Evolutionary conservation across 2,888 invertebrate species (phyloP), one percentile per base, ranked within the genome.

Genomic region (Dorcus hopei): DNA sequence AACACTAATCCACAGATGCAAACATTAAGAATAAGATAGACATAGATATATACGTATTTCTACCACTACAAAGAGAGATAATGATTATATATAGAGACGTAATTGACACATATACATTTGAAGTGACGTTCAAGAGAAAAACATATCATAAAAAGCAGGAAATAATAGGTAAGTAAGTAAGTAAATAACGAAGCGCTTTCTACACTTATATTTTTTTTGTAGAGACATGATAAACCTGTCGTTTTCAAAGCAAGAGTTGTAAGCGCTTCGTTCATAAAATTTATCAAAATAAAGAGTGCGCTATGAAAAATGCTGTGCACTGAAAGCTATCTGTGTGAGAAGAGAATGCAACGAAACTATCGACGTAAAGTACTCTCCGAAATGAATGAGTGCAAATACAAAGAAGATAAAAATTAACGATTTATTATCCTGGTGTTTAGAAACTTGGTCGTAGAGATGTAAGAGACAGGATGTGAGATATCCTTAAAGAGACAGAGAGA

Each of bases 401-500:
- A 41, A 57, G 52, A 63, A 59, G 59, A 45, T 42, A 45, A 19
- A 45, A 45, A 45, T 9, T 11, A 45, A 45, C 23, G 45, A 52
- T 56, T 66, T 65, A 65, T 66, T 61, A 66, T 68, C 64, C 62
- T 68, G 66, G 70, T 69, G 68, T 68, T 19, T 70, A 66, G 60
- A 68, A 63, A 62, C 68, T 62, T 72, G 70, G 72, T 71, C 70
- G 63, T 65, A 60, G 52, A 38, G 39, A 38, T 52, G 26, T 52
- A n/a, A 43, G 11, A 57, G 52, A 38, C 54, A 62, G 63, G 58
- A 57, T 63, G 39, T 57, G 48, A 60, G 45, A 60, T 39, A 40
- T 23, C 39, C 51, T 72, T 70, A 69, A 70, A 75, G 73, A 76
- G 73, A 73, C 72, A 76, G 72, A 74, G 71, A 72, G 72, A 74